Conservation (phyloP, 1,140 invertebrate species). For the Neodiprion lecontei region DNA sequence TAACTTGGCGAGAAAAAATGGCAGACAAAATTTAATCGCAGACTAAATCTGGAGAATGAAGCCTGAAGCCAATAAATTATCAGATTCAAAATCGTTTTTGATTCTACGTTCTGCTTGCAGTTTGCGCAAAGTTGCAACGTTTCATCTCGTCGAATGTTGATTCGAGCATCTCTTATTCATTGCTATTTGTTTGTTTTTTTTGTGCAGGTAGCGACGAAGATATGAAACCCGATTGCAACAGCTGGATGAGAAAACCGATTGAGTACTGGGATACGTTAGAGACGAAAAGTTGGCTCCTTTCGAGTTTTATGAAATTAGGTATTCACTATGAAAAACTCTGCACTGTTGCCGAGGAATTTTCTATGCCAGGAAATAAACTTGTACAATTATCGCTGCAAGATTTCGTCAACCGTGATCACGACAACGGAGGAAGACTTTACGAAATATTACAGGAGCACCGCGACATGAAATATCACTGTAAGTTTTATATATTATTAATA, state of each 20-base stretch:
- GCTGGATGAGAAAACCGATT: constrained; percentile 63
- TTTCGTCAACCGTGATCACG: constrained; percentile 55
- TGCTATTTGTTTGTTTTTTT: not conserved
- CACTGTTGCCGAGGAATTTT: constrained; percentile 58
- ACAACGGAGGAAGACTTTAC: constrained; percentile 58
- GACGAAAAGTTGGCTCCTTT: constrained; percentile 65
- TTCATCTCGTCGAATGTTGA: no score
- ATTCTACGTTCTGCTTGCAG: no score
- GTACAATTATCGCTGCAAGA: constrained; percentile 58
- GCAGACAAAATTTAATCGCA: no score
- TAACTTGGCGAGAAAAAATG: no score
- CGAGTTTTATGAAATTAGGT: constrained; percentile 55
- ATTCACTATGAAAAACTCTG: constrained; percentile 56
- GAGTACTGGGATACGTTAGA: constrained; percentile 64
- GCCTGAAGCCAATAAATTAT: no score
- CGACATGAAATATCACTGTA: constrained; percentile 45
- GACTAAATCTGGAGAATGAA: no score
- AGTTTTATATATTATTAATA: constrained; percentile 23
- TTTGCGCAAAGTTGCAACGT: no score
- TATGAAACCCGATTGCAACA: constrained; percentile 49
- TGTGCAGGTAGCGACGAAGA: constrained; percentile 26
- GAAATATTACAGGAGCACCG: constrained; percentile 59
- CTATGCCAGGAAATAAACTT: constrained; percentile 59
- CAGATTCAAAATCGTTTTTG: no score
- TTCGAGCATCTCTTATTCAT: not conserved